Evolutionary conservation across 2,113 vertebrate genomes (phyloP).

Genomic region (Tonatia bakeri): DNA sequence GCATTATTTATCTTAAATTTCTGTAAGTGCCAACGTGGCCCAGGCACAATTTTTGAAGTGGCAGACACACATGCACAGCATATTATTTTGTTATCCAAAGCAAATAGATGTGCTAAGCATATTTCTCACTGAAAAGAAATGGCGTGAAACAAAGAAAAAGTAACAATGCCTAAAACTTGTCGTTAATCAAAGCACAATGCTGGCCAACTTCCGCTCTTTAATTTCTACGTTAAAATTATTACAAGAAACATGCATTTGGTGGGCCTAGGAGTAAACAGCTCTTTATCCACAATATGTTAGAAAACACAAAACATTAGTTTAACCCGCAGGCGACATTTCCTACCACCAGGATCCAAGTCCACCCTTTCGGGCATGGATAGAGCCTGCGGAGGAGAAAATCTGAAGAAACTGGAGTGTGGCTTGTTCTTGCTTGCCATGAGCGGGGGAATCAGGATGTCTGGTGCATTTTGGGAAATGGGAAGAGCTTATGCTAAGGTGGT

Average conservation of each 20-base stretch:
- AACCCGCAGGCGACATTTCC: not conserved
- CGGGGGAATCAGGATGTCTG: not conserved
- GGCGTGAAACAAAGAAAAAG: conserved; percentile 51
- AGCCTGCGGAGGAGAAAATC: not conserved
- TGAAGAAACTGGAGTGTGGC: not conserved
- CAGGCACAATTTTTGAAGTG: conserved; percentile 35
- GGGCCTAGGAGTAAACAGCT: not conserved
- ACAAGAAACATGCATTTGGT: not conserved
- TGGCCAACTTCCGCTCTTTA: conserved; percentile 51
- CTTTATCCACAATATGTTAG: not conserved
- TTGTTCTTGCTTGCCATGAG: not conserved
- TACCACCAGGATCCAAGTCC: not conserved
- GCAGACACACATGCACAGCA: not conserved
- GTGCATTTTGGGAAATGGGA: not conserved
- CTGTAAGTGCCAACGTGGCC: not conserved
- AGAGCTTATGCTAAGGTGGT: not conserved
- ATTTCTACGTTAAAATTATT: conserved; percentile 70
- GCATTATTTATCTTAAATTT: conserved; percentile 28
- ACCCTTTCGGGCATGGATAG: not conserved
- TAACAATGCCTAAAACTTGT: conserved; percentile 44
- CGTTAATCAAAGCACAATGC: conserved; percentile 69
- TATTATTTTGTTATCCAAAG: conserved; percentile 32
- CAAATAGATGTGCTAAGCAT: conserved; percentile 52
- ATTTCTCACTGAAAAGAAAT: conserved; percentile 53
- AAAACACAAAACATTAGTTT: not conserved